These are phyloP conservation scores for Danio aesculapii DNA, from an alignment of 2,797 vertebrate genomes.

Conservation along the genomic window DNA sequence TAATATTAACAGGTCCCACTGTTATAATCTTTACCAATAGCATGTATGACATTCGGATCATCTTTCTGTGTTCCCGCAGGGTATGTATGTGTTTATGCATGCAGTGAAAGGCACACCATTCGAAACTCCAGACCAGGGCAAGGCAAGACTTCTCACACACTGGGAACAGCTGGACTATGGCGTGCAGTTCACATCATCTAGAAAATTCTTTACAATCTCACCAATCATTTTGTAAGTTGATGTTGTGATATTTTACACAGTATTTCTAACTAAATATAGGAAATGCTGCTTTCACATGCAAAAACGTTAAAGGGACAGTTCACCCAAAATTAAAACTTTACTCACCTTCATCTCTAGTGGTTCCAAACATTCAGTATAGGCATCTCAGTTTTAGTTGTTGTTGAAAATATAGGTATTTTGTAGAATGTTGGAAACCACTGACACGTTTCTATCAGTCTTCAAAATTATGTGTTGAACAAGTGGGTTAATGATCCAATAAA, in stretches of 20 bases:
- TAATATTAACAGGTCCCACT: neutral
- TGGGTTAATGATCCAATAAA: too few relatives aligned
- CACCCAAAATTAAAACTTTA: too few relatives aligned
- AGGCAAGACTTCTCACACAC: slow-evolving; percentile 94
- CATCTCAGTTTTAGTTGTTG: too few relatives aligned
- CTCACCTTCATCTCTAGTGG: too few relatives aligned
- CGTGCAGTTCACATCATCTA: slow-evolving; percentile 95
- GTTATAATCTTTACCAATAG: neutral
- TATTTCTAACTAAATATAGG: neutral
- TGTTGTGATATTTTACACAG: neutral
- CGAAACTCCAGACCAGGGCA: slow-evolving; percentile 97
- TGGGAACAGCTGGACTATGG: slow-evolving; percentile 98
- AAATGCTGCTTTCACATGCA: too few relatives aligned
- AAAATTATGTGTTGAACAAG: too few relatives aligned
- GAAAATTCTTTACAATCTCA: slow-evolving; percentile 98
- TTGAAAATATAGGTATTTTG: too few relatives aligned
- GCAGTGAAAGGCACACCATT: slow-evolving; percentile 97
- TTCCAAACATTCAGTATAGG: too few relatives aligned
- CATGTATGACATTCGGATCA: slow-evolving; percentile 4
- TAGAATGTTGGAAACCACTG: too few relatives aligned
- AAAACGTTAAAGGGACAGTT: too few relatives aligned
- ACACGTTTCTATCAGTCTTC: too few relatives aligned
- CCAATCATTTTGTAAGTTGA: slow-evolving; percentile 88
- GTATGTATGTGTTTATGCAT: slow-evolving; percentile 98
- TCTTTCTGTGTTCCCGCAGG: slow-evolving; percentile 75